A percentile compares a stretch with the other conserved stretches of the same genome.
phyloP scores from a whole-genome alignment of 2,113 vertebrate species.

The Hippolais icterina region DNA sequence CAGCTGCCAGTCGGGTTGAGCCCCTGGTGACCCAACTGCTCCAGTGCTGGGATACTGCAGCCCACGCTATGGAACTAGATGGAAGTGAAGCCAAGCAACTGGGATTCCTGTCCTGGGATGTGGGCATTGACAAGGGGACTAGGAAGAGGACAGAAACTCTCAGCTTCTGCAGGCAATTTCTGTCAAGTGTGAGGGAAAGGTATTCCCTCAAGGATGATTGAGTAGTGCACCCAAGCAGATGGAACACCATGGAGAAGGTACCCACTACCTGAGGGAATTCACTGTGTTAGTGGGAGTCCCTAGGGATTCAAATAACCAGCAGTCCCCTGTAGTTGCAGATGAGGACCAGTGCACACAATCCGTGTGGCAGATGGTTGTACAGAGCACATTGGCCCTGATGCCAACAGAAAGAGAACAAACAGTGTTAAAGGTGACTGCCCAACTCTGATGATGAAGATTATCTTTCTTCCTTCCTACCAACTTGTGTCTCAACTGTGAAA shows the following conservation, averaged over 20 bases:
- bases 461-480: not conserved
- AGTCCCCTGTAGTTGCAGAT: not conserved
- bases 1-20: not conserved
- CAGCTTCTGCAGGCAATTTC: not conserved
- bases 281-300: not conserved
- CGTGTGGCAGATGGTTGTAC: not conserved
- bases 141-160: not conserved
- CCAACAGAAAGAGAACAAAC: not conserved
- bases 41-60: not conserved
- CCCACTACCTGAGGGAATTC: not conserved
- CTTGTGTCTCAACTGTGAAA: not conserved
- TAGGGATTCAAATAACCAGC: not conserved
- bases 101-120: not conserved
- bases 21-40: not conserved
- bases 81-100: not conserved
- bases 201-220: not conserved
- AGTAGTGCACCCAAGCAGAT: not conserved
- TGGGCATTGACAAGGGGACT: not conserved
- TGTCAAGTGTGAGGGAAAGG: not conserved
- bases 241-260: not conserved
- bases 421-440: not conserved
- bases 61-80: fast-evolving
- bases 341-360: not conserved
- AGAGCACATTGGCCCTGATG: not conserved
- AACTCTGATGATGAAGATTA: not conserved